These are phyloP conservation scores for Heliangelus exortis DNA, from an alignment of 2,797 vertebrate species.

Conservation along the genomic window DNA sequence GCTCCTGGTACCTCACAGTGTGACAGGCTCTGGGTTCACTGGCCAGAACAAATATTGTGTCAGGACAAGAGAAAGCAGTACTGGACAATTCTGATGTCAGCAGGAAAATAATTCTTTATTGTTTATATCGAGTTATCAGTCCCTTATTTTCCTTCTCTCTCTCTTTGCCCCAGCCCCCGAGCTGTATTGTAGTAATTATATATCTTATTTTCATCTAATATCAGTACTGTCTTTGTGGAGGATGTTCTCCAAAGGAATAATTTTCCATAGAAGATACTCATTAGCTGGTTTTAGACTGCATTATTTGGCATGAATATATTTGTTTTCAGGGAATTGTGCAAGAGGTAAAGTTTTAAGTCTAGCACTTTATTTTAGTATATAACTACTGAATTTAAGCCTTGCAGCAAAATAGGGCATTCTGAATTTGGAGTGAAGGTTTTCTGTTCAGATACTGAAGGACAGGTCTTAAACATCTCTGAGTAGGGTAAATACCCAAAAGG, in stretches of 20 bases:
- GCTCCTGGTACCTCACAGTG: neutral
- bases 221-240: neutral
- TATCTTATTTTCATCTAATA: conserved; percentile 29
- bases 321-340: neutral
- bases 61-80: neutral
- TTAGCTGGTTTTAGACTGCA: conserved; percentile 13
- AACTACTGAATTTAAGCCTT: neutral
- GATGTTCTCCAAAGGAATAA: conserved; percentile 8
- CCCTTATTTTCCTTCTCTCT: neutral
- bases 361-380: neutral
- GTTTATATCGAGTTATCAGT: neutral
- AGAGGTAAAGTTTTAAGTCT: neutral
- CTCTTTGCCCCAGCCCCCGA: too few species aligned
- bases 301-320: neutral
- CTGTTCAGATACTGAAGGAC: neutral
- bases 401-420: neutral
- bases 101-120: neutral
- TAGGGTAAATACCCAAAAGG: neutral
- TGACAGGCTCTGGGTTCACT: neutral
- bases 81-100: neutral
- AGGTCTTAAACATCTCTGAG: neutral
- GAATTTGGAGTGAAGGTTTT: neutral
- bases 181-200: neutral
- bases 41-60: neutral
- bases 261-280: conserved; percentile 23